phyloP scores from a whole-genome alignment of 1,140 invertebrate genomes.

The Cyrtorhinus lividipennis region DNA sequence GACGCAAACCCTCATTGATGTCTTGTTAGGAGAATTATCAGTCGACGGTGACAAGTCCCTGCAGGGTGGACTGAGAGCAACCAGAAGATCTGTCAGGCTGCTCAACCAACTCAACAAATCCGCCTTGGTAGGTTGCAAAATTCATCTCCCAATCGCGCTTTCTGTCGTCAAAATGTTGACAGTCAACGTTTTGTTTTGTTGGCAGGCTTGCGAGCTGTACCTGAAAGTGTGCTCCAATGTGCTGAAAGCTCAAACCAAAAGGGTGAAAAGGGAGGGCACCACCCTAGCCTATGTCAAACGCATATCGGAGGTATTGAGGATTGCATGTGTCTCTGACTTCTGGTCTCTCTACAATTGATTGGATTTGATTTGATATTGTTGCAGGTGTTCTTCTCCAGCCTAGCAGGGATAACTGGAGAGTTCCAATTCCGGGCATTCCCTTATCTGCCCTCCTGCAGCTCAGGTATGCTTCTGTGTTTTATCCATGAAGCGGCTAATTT shows the following conservation, averaged over 20 bases:
- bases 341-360: too few relatives aligned
- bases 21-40: constrained; percentile 76
- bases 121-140: constrained; percentile 36
- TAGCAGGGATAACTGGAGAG: constrained; percentile 74
- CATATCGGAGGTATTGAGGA: constrained; percentile 43
- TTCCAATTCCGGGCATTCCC: constrained; percentile 64
- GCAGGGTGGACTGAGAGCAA: constrained; percentile 80
- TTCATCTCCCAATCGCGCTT: too few relatives aligned
- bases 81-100: constrained; percentile 70
- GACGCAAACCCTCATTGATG: constrained; percentile 62
- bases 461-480: constrained; percentile 26
- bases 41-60: constrained; percentile 74
- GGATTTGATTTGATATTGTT: too few relatives aligned
- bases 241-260: constrained; percentile 65
- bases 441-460: constrained; percentile 51
- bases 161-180: too few relatives aligned
- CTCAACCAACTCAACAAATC: constrained; percentile 70
- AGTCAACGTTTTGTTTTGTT: background rate
- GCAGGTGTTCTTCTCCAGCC: constrained; percentile 65
- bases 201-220: constrained; percentile 67
- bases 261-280: constrained; percentile 75
- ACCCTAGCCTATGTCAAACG: constrained; percentile 71
- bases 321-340: too few relatives aligned
- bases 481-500: background rate
- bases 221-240: constrained; percentile 68